Conservation (phyloP, 37 sponge, comb jelly and placozoan genomes). For the Tethya wilhelma region DNA sequence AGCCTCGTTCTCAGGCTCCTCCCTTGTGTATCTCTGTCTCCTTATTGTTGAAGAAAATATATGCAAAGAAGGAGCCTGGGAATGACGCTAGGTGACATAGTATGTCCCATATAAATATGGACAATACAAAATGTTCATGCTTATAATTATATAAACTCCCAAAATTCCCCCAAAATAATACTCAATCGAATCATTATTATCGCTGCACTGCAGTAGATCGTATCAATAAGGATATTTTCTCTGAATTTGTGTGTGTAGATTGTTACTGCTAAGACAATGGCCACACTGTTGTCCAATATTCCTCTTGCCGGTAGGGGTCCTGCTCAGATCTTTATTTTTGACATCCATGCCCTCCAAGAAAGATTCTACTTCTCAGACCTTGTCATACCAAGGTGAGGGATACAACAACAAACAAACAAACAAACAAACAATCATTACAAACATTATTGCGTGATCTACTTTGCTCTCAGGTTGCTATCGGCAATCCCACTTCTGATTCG, state of each 20-base stretch:
- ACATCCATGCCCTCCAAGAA: slow-evolving; percentile 95
- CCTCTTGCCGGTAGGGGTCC: slow-evolving; percentile 91
- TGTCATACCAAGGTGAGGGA: slow-evolving; percentile 82
- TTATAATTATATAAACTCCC: too few relatives aligned
- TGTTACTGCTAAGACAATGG: slow-evolving; percentile 61
- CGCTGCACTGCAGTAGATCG: too few relatives aligned
- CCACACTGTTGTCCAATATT: slow-evolving; percentile 83
- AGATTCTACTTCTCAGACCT: slow-evolving; percentile 90
- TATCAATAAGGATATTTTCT: too few relatives aligned
- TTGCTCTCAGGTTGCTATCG: slow-evolving; percentile 58
- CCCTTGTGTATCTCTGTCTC: too few relatives aligned
- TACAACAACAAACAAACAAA: background rate
- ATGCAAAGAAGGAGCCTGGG: too few relatives aligned
- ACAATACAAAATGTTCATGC: too few relatives aligned
- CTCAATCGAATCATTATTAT: too few relatives aligned
- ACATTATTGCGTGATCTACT: background rate
- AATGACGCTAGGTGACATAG: too few relatives aligned
- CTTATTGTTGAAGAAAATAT: too few relatives aligned
- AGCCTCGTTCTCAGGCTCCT: too few relatives aligned
- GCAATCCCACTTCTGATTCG: slow-evolving; percentile 80
- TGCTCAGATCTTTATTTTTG: slow-evolving; percentile 90
- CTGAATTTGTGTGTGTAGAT: slow-evolving; percentile 1
- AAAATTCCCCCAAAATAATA: too few relatives aligned
- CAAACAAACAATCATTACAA: background rate
- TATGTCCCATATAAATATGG: too few relatives aligned